A percentile compares a stretch with the other conserved stretches of the same genome.
phyloP scores from a whole-genome alignment of 2,113 vertebrate species.

The Puma concolor region DNA sequence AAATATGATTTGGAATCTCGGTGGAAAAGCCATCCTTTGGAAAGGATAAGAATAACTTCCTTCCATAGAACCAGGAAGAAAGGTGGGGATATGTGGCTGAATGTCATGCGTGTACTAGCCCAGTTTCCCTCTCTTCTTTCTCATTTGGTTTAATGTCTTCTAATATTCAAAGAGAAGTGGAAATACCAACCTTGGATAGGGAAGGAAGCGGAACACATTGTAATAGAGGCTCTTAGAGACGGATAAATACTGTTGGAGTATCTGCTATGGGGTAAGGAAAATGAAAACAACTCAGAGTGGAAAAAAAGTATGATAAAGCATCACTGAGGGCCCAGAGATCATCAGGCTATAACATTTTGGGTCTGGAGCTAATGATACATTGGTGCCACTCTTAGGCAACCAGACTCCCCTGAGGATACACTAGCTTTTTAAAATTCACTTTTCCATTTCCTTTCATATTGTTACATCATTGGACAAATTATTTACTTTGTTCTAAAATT shows the following conservation, averaged over 20 bases:
- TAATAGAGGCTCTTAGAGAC: not conserved
- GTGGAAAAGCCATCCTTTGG: not conserved
- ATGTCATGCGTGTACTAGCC: not conserved
- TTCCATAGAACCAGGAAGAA: not conserved
- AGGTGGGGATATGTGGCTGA: not conserved
- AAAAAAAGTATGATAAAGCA: not conserved
- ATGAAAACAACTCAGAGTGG: not conserved
- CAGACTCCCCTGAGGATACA: not conserved
- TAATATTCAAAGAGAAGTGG: not conserved
- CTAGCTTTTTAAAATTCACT: slow-evolving; percentile 8
- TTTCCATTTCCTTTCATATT: slow-evolving; percentile 51
- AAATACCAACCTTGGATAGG: not conserved
- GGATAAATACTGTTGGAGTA: not conserved
- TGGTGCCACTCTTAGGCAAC: slow-evolving; percentile 1
- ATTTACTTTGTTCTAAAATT: slow-evolving; percentile 44
- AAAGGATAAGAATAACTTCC: not conserved
- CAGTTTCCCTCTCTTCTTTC: not conserved
- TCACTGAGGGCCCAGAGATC: not conserved
- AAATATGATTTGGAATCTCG: not conserved
- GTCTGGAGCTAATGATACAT: not conserved
- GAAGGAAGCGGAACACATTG: not conserved
- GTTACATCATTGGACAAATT: not conserved
- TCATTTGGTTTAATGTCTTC: not conserved
- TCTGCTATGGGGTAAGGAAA: not conserved
- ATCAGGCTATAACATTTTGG: not conserved